Base-by-base conservation (phyloP, 2,888 invertebrate species). In the Leptinotarsa peninsularis region DNA sequence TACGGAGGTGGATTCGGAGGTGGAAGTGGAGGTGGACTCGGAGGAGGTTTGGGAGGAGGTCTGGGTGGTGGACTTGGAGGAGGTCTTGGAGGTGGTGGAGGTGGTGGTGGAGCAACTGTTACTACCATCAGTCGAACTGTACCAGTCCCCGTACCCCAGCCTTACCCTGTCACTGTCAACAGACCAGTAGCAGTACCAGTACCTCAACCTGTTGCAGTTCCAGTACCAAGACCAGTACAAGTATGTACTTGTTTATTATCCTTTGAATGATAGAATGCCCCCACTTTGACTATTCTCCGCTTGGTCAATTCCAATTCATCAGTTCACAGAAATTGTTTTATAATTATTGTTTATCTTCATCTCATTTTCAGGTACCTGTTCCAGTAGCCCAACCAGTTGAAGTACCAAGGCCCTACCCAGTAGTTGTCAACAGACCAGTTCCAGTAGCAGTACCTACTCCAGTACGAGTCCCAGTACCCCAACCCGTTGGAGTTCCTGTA, bases 121-220 rank as follows among this genome's bases (percentile, higher is more conserved):
- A 86, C 77, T 79, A 88, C 80, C 78, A 87, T 84, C 81, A 88
- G 82, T 66, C 85, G 84, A 80, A 82, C 87, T 15, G 85, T 88
- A 4, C 82, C 85, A n/a, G 86, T 88, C 18, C 83, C 87, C 23
- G 87, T 88, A 23, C 86, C 87, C 10, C 85, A 86, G 68, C 88
- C 88, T 5, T 85, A 87, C 74, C 85, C 87, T 27, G 87, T 88
- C 17, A 86, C 87, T 43, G 85, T 88, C 10, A 86, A 89, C 79
- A 90, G 91, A 75, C 88, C 87, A 17, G 90, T 91, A 2, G 87
- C 90, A 0, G 88, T 91, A 58, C 90, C 91, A 1, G 89, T 83
- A 49, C 90, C 91, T 0, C 90, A 90, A 68, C 89, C 91, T 0
- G 88, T 90, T 21, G 90, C 90, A 5, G 89, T 91, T 0, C 88